A percentile compares a stretch with the other conserved stretches of the same genome.
phyloP scores from a whole-genome alignment of 2,888 invertebrate species.

The Athalia rosae region DNA sequence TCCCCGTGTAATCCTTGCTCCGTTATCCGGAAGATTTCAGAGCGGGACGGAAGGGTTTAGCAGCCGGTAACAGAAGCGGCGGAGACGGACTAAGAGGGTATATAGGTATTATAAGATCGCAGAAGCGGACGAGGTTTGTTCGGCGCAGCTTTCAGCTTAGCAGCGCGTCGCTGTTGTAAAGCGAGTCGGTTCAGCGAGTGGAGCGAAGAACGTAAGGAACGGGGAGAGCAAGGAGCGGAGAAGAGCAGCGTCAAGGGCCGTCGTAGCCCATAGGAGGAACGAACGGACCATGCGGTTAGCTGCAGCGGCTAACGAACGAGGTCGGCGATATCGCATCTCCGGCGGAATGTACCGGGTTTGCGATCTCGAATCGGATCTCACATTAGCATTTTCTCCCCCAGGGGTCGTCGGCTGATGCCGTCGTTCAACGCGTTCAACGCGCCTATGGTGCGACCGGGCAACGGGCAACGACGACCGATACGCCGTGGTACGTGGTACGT shows the following conservation, averaged over 20 bases:
- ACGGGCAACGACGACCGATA: background rate
- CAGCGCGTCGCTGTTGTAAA: too few relatives aligned
- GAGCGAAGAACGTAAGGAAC: background rate
- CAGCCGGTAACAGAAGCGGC: too few relatives aligned
- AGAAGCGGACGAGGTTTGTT: too few relatives aligned
- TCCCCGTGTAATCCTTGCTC: too few relatives aligned
- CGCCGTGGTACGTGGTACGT: background rate
- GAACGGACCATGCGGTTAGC: slow-evolving; percentile 26
- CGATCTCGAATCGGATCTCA: slow-evolving; percentile 67
- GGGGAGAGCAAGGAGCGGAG: background rate
- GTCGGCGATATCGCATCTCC: slow-evolving; percentile 66
- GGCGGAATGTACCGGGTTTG: slow-evolving; percentile 65
- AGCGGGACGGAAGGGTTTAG: too few relatives aligned
- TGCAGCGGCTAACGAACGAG: slow-evolving; percentile 63
- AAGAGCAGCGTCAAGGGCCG: background rate
- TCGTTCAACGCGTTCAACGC: slow-evolving; percentile 33
- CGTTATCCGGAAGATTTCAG: too few relatives aligned
- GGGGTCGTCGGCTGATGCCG: slow-evolving; percentile 38
- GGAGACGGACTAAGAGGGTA: too few relatives aligned
- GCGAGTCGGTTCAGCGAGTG: too few relatives aligned
- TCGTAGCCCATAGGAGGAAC: slow-evolving; percentile 27
- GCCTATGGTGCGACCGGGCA: slow-evolving; percentile 31
- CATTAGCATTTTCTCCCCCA: slow-evolving; percentile 62
- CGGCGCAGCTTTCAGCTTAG: too few relatives aligned
- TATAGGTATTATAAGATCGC: too few relatives aligned